A percentile compares a stretch with the other conserved stretches of the same genome.
Evolutionary conservation across 2,888 invertebrate genomes (phyloP).

Genomic region (Taenaris catops): DNA sequence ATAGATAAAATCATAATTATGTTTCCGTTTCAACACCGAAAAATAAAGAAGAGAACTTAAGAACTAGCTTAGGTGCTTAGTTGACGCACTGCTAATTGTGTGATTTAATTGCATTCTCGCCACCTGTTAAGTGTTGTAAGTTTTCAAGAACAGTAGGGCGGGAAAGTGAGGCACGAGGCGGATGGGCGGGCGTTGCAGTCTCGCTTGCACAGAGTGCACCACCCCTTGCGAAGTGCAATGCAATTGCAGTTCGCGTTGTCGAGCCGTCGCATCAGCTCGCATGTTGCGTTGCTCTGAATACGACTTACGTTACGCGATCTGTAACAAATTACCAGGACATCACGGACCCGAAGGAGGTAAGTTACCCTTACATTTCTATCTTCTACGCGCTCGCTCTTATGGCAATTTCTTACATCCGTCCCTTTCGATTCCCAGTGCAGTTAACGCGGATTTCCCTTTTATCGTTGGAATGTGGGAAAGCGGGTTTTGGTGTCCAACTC

Average conservation of each 20-base stretch:
- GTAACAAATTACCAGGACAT: conserved; percentile 73
- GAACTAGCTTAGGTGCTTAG: too few relatives aligned
- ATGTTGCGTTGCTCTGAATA: conserved; percentile 41
- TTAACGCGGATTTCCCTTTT: conserved; percentile 72
- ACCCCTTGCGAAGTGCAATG: conserved; percentile 58
- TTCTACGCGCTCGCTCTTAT: conserved; percentile 45
- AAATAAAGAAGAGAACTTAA: too few relatives aligned
- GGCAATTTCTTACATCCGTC: conserved; percentile 39
- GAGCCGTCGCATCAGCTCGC: conserved; percentile 56
- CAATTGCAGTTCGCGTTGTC: conserved; percentile 59
- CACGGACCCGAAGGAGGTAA: conserved; percentile 62
- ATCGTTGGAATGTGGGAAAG: conserved; percentile 73
- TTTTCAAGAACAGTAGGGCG: conserved; percentile 64
- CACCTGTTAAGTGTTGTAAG: conserved; percentile 41
- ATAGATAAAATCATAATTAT: too few relatives aligned
- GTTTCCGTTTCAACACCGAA: too few relatives aligned
- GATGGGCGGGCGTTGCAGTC: conserved; percentile 78
- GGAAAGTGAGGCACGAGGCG: conserved; percentile 74
- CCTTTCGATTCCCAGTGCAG: conserved; percentile 35
- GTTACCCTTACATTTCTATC: conserved; percentile 56
- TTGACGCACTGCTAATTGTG: too few relatives aligned
- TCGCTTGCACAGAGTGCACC: conserved; percentile 76
- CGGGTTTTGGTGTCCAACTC: conserved; percentile 71
- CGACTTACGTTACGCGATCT: conserved; percentile 62
- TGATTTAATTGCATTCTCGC: conserved; percentile 20